These are phyloP conservation scores for Salvator merianae DNA, from an alignment of 2,113 vertebrate species.

Conservation along the genomic window DNA sequence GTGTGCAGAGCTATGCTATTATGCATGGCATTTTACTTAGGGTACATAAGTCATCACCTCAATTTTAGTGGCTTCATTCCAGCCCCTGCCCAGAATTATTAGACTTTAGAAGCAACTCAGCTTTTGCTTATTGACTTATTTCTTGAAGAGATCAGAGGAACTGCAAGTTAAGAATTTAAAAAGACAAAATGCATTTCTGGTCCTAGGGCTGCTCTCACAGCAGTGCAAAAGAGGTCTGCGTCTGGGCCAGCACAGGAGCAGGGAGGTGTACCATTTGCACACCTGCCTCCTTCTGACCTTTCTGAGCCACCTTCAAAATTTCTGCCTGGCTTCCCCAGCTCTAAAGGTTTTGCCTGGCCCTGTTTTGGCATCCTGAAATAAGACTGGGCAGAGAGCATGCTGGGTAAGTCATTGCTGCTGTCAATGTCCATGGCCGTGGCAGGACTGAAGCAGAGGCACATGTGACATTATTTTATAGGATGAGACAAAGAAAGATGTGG, in stretches of 20 bases:
- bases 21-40: background rate
- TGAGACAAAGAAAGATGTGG: no score
- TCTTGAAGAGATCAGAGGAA: slow-evolving; percentile 40
- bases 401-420: background rate
- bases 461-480: no score
- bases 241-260: background rate
- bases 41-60: slow-evolving; percentile 38
- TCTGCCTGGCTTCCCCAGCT: background rate
- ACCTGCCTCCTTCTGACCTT: no score
- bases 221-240: no score
- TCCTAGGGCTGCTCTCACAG: no score
- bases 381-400: background rate
- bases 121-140: slow-evolving; percentile 23
- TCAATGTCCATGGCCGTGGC: no score
- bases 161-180: slow-evolving; percentile 51
- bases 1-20: slow-evolving; percentile 49
- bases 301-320: no score
- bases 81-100: slow-evolving; percentile 32
- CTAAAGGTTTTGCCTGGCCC: background rate
- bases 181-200: slow-evolving; percentile 10
- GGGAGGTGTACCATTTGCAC: no score
- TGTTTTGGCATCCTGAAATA: no score
- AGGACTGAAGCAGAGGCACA: no score
- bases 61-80: slow-evolving; percentile 35
- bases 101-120: slow-evolving; percentile 45